Conservation (phyloP, 2,888 invertebrate species). For the Coenonympha glycerion region DNA sequence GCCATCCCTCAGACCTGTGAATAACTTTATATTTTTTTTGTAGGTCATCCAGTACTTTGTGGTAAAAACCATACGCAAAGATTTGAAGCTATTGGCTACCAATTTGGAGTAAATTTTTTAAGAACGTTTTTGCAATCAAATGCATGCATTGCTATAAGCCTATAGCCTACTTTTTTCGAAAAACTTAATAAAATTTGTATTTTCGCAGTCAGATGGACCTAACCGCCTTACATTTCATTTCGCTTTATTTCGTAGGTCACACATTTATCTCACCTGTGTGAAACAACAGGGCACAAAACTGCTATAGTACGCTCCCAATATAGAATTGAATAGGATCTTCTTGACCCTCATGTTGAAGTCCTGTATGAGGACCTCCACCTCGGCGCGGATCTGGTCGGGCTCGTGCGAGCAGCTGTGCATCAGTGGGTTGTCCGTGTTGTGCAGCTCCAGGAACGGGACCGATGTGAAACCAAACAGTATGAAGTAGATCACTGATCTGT, state of each 20-base stretch:
- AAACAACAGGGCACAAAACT: slow-evolving; percentile 93
- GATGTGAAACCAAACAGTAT: slow-evolving; percentile 87
- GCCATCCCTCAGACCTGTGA: too few species aligned
- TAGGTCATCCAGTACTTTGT: too few species aligned
- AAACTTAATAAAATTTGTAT: too few species aligned
- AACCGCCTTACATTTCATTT: too few species aligned
- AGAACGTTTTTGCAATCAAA: too few species aligned
- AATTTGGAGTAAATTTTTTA: too few species aligned
- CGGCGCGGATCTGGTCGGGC: slow-evolving; percentile 83
- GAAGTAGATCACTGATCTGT: slow-evolving; percentile 84
- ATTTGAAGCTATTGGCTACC: too few species aligned
- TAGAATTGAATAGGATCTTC: slow-evolving; percentile 89
- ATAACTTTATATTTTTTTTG: too few species aligned
- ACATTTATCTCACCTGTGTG: slow-evolving; percentile 85
- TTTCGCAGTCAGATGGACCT: not conserved
- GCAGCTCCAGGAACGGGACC: slow-evolving; percentile 83
- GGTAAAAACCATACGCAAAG: too few species aligned
- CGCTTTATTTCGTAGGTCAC: too few species aligned
- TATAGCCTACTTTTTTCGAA: too few species aligned
- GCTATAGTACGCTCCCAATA: slow-evolving; percentile 90
- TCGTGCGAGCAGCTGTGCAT: slow-evolving; percentile 86
- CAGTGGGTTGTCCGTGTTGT: slow-evolving; percentile 74
- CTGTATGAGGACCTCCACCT: slow-evolving; percentile 87
- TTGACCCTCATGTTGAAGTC: slow-evolving; percentile 94
- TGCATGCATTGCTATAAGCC: too few species aligned